Percentiles rank a stretch among this genome's conserved stretches.
Evolutionary conservation across 2,888 invertebrate genomes (phyloP).

Genomic region (Epinotia demarniana): DNA sequence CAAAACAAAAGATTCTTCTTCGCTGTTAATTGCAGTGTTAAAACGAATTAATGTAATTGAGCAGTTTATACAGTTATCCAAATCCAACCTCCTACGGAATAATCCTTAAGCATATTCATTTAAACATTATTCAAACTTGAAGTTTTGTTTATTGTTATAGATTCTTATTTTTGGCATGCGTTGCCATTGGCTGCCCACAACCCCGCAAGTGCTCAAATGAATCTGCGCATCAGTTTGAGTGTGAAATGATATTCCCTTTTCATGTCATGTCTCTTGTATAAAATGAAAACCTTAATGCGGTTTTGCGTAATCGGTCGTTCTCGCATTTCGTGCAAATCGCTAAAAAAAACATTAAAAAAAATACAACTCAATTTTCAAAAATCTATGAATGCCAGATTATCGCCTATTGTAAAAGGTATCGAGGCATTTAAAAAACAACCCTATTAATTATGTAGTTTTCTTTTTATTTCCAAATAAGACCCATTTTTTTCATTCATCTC

Average conservation of each 20-base stretch:
- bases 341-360: no score
- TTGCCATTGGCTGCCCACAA: neutral
- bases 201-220: neutral
- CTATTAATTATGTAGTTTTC: no score
- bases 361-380: no score
- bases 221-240: neutral
- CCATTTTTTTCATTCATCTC: no score
- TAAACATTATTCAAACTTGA: neutral
- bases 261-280: neutral
- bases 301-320: neutral
- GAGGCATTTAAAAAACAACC: no score
- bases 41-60: conserved; percentile 17
- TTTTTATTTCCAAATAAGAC: no score
- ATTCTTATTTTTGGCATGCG: conserved; percentile 27
- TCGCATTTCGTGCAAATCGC: no score
- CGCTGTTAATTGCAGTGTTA: neutral
- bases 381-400: no score
- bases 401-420: no score
- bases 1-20: conserved; percentile 3
- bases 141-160: conserved; percentile 32
- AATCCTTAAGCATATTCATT: conserved; percentile 5
- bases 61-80: conserved; percentile 6
- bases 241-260: neutral
- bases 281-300: neutral
- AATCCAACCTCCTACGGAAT: neutral